These are phyloP conservation scores for Eristalis arbustorum DNA, from an alignment of 2,888 invertebrate genomes.

Conservation along the genomic window DNA sequence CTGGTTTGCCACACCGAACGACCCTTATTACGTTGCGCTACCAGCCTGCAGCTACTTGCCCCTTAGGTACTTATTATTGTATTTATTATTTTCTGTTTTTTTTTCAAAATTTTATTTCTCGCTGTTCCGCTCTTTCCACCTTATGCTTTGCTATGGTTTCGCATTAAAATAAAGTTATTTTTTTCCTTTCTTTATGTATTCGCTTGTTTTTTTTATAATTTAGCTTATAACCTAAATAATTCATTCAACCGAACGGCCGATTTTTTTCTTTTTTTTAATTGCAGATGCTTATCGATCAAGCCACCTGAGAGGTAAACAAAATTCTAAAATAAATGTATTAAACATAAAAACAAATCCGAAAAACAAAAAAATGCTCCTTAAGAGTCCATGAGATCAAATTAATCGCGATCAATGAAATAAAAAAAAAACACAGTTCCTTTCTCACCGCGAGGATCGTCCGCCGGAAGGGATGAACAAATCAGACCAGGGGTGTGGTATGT, in stretches of 20 bases:
- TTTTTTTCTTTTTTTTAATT: constrained; percentile 83
- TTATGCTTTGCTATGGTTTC: constrained; percentile 31
- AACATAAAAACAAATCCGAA: constrained; percentile 73
- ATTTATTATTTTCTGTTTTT: background rate
- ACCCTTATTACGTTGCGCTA: constrained; percentile 48
- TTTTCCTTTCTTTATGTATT: constrained; percentile 13
- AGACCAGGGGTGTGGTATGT: constrained; percentile 73
- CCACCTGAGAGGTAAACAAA: constrained; percentile 86
- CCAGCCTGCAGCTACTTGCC: constrained; percentile 46
- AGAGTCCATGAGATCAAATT: constrained; percentile 34
- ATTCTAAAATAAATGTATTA: constrained; percentile 65
- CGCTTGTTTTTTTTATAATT: constrained; percentile 59
- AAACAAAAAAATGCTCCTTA: constrained; percentile 49
- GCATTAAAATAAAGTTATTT: constrained; percentile 6
- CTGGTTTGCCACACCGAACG: constrained; percentile 16
- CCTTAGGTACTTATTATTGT: constrained; percentile 49
- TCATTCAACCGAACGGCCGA: constrained; percentile 81
- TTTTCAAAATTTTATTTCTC: background rate
- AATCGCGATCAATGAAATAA: constrained; percentile 14
- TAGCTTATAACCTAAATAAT: constrained; percentile 78
- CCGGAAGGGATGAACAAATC: constrained; percentile 70
- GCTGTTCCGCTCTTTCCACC: constrained; percentile 72
- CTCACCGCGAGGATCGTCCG: constrained; percentile 71
- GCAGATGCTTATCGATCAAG: constrained; percentile 88
- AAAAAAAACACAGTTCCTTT: constrained; percentile 20